Percentiles rank a stretch among this genome's conserved stretches.
Evolutionary conservation across 30 jellyfish, hydroid and myxozoan species (phyloP).

Genomic region (Haliclystus octoradiatus): DNA sequence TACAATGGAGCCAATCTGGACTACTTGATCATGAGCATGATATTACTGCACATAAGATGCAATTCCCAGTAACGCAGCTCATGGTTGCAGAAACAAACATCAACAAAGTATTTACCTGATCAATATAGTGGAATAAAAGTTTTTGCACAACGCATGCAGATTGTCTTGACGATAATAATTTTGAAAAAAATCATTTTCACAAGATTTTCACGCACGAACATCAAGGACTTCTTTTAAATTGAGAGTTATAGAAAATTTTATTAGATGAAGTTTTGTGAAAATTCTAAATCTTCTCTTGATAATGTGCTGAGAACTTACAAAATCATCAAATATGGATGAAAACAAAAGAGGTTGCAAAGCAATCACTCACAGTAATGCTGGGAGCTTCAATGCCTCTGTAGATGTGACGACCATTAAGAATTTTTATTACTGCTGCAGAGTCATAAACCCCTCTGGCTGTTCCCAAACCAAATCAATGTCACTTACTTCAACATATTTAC

Average conservation of each 20-base stretch:
- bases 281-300: too few relatives aligned
- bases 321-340: neutral
- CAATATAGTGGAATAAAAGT: neutral
- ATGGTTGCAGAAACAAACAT: neutral
- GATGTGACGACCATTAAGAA: slow-evolving; percentile 20
- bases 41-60: neutral
- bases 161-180: neutral
- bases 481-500: slow-evolving; percentile 34
- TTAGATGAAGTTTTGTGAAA: neutral
- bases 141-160: neutral
- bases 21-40: neutral
- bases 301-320: neutral
- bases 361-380: slow-evolving; percentile 2
- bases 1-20: neutral
- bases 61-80: neutral
- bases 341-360: neutral
- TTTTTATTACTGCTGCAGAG: slow-evolving; percentile 12
- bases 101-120: neutral
- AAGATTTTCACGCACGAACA: neutral
- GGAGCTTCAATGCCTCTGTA: slow-evolving; percentile 39
- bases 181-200: neutral
- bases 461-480: slow-evolving; percentile 22
- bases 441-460: slow-evolving; percentile 32
- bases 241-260: neutral
- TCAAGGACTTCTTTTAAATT: neutral